Percentiles rank a stretch among this genome's conserved stretches.
Evolutionary conservation across 2,888 invertebrate species (phyloP).

Genomic region (Drosophila pseudotakahashii): DNA sequence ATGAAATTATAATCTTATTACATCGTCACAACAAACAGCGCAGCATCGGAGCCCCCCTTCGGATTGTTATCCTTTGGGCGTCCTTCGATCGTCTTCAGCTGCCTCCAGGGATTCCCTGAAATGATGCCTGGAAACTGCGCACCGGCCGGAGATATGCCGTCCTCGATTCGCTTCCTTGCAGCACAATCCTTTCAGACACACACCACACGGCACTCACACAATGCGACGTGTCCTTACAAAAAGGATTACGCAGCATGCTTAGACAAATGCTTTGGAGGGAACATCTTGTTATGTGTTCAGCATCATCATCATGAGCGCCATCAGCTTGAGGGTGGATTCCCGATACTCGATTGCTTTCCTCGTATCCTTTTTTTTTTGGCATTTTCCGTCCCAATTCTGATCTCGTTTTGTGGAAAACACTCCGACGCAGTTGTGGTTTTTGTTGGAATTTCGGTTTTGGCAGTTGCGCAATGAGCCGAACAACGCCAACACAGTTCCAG

Average conservation of each 20-base stretch:
- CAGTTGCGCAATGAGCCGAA: conserved; percentile 72
- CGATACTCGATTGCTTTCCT: conserved; percentile 63
- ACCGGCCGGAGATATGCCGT: conserved; percentile 79
- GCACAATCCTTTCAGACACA: conserved; percentile 71
- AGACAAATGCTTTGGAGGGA: conserved; percentile 61
- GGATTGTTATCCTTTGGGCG: conserved; percentile 44
- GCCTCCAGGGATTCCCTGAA: conserved; percentile 47
- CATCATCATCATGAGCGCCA: conserved; percentile 35
- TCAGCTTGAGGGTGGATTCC: conserved; percentile 72
- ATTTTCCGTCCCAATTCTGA: conserved; percentile 61
- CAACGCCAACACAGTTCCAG: conserved; percentile 72
- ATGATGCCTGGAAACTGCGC: conserved; percentile 54
- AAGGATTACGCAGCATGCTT: conserved; percentile 80
- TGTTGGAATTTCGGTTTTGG: conserved; percentile 56
- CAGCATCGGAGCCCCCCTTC: conserved; percentile 54
- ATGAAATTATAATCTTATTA: conserved; percentile 78
- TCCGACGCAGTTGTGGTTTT: conserved; percentile 47
- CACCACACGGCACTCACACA: conserved; percentile 46
- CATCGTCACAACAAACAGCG: conserved; percentile 71
- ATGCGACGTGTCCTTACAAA: conserved; percentile 80
- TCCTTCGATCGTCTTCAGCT: conserved; percentile 74
- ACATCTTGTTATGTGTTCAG: conserved; percentile 77
- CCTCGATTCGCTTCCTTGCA: conserved; percentile 66
- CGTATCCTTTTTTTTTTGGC: conserved; percentile 35
- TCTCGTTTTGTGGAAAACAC: conserved; percentile 49